A percentile compares a stretch with the other conserved stretches of the same genome.
Conservation (phyloP, 2,888 invertebrate genomes). For the Anthoptus insignis region DNA sequence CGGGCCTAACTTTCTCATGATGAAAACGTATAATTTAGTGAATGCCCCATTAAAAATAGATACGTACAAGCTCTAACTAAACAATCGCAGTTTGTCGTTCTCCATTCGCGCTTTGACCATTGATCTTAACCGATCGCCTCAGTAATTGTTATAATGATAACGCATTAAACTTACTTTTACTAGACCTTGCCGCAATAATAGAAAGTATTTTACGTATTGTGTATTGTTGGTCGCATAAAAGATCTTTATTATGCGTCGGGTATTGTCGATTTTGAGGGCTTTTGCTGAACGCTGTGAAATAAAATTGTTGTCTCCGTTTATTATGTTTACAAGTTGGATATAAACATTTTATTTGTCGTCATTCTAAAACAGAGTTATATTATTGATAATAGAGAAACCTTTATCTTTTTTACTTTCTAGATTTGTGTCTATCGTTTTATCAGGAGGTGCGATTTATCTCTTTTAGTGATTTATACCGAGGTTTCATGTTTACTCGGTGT, state of each 20-base stretch:
- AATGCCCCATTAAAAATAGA: conserved; percentile 67
- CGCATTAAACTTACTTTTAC: conserved; percentile 71
- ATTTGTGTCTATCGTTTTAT: neutral
- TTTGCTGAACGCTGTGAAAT: neutral
- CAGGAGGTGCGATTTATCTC: neutral
- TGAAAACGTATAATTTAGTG: conserved; percentile 76
- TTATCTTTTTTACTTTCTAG: conserved; percentile 7
- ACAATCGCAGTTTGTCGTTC: conserved; percentile 66
- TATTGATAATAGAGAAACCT: neutral
- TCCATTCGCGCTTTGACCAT: conserved; percentile 63
- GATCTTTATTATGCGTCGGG: conserved; percentile 42
- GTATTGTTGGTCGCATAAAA: conserved; percentile 65
- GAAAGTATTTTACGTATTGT: conserved; percentile 67
- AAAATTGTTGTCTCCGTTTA: neutral
- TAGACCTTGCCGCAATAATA: conserved; percentile 60
- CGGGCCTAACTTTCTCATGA: conserved; percentile 72
- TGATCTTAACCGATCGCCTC: conserved; percentile 65
- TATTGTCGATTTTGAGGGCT: conserved; percentile 1
- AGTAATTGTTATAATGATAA: conserved; percentile 67
- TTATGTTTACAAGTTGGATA: neutral
- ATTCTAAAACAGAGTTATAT: neutral
- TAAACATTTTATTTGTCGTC: neutral
- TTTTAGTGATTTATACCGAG: neutral
- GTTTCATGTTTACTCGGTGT: neutral
- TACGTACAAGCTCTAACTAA: conserved; percentile 67